Conservation (phyloP, 2,113 vertebrate species). For the Gnathonemus longibarbis region DNA sequence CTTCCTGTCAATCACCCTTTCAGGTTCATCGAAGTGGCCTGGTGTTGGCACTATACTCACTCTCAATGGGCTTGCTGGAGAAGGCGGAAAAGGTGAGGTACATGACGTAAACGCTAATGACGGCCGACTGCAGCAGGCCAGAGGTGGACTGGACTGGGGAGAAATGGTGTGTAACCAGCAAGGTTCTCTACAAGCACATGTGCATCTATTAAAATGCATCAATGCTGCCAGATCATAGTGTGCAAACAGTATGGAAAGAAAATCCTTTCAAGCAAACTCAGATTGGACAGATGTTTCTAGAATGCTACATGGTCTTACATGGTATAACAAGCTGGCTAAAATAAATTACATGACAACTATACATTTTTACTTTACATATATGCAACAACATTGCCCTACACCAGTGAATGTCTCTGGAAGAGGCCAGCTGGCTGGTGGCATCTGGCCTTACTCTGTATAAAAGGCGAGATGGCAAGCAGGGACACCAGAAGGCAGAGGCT, state of each 20-base stretch:
- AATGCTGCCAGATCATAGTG: not conserved
- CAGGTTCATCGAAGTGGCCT: not conserved
- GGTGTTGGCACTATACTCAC: conserved; percentile 52
- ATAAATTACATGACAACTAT: not conserved
- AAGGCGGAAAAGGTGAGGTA: conserved; percentile 95
- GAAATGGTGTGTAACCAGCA: not conserved
- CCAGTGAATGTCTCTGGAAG: not conserved
- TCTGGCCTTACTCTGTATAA: conserved; percentile 79
- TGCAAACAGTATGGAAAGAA: not conserved
- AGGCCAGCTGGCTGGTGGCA: not conserved
- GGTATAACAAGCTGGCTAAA: not conserved
- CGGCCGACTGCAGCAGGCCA: conserved; percentile 83
- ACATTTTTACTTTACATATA: not conserved
- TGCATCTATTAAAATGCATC: not conserved
- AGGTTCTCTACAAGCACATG: not conserved
- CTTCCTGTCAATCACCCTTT: not conserved
- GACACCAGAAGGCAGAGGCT: conserved; percentile 82
- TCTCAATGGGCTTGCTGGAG: conserved; percentile 85
- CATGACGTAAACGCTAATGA: conserved; percentile 95
- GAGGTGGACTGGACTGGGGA: conserved; percentile 80
- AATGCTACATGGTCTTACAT: not conserved
- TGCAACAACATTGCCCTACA: not conserved
- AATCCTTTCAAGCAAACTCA: not conserved
- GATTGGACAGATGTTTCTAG: not conserved
- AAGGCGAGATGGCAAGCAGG: conserved; percentile 79